Conservation (phyloP, 2,113 vertebrate species). For the Rhinolophus ferrumequinum region DNA sequence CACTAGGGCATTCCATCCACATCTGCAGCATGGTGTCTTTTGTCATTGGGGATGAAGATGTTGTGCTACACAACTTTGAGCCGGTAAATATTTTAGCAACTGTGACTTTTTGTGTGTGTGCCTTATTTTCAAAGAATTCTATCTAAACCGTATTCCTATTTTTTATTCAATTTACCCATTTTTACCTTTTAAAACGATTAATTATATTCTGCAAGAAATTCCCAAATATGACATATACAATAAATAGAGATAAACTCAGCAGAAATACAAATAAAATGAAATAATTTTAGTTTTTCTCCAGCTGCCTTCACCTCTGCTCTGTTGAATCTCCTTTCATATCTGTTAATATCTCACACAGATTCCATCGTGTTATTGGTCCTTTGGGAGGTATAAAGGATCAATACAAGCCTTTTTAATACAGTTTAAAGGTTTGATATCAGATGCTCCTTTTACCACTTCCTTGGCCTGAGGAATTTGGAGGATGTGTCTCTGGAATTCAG, state of each 20-base stretch:
- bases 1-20: slow-evolving; percentile 89
- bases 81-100: slow-evolving; percentile 84
- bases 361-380: not conserved
- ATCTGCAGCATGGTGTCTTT: slow-evolving; percentile 91
- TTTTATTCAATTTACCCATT: not conserved
- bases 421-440: not conserved
- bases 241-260: not conserved
- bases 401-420: not conserved
- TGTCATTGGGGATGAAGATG: slow-evolving; percentile 92
- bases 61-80: slow-evolving; percentile 88
- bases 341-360: not conserved
- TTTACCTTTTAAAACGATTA: not conserved
- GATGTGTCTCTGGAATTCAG: not conserved
- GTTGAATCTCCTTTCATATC: not conserved
- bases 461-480: not conserved
- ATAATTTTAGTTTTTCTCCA: not conserved
- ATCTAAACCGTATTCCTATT: not conserved
- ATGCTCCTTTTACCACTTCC: not conserved
- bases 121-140: not conserved
- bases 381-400: not conserved
- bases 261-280: not conserved
- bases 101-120: not conserved
- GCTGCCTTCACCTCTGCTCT: not conserved
- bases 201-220: not conserved
- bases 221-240: not conserved